Conservation (phyloP, 2,797 vertebrate species). For the Pygocentrus nattereri region DNA sequence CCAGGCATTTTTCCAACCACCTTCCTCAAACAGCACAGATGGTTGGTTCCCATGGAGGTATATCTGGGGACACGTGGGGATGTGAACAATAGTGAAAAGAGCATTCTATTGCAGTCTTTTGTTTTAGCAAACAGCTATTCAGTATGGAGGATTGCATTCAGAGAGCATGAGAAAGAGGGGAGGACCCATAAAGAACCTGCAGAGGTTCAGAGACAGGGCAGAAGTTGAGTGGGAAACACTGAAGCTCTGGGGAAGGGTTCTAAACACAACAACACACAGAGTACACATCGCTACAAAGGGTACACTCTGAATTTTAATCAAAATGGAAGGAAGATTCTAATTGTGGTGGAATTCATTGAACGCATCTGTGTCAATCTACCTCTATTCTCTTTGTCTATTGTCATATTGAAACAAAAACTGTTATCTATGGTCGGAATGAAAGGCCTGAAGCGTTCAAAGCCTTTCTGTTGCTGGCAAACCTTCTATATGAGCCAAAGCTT, state of each 20-base stretch:
- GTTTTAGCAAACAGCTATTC: constrained; percentile 18
- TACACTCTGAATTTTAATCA: constrained; percentile 34
- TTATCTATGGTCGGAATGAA: not conserved
- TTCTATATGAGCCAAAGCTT: not conserved
- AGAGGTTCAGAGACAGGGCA: constrained; percentile 28
- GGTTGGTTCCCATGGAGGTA: constrained; percentile 31
- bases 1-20: constrained; percentile 7
- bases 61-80: not conserved
- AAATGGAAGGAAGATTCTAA: constrained; percentile 35
- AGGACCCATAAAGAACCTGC: constrained; percentile 24
- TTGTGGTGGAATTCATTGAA: constrained; percentile 40
- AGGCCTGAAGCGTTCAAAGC: not conserved
- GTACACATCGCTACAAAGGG: constrained; percentile 37
- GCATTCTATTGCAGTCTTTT: constrained; percentile 11
- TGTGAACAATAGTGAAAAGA: constrained; percentile 9
- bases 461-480: not conserved
- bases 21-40: constrained; percentile 33
- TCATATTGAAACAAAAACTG: not conserved
- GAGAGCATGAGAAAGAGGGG: constrained; percentile 1
- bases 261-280: constrained; percentile 38
- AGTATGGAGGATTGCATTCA: constrained; percentile 4
- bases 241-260: constrained; percentile 45
- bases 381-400: not conserved
- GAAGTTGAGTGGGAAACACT: constrained; percentile 14
- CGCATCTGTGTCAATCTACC: constrained; percentile 23